Evolutionary conservation across 2,888 invertebrate genomes (phyloP), one percentile per base, ranked within the genome.

Genomic region (Agonopterix arenella): DNA sequence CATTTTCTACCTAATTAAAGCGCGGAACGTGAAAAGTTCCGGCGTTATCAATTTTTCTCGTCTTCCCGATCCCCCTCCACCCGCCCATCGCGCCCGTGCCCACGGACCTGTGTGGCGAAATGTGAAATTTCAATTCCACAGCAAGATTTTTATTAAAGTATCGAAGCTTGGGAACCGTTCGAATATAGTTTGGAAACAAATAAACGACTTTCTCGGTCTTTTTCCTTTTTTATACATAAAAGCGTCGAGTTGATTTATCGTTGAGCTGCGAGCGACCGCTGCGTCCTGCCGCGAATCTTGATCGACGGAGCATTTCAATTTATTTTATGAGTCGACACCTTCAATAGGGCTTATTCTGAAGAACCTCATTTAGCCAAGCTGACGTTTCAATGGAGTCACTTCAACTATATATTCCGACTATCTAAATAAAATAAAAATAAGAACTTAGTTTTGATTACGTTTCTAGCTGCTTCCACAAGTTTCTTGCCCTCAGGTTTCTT

Each of bases 101-200:
- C 28, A 5, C 28, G 5, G 28, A 28, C 28, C 68, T 60, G 67
- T 70, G 71, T 76, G 67, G 67, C 66, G 63, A 73, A 75, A 79
- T 76, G 73, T 74, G 70, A 83, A 80, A 79, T 81, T 83, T 82
- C 78, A 81, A 83, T 84, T 80, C 65, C 65, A 66, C 60, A 64
- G 69, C 62, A 74, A 76, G 68, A 77, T 77, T 81, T 79, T 82
- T 81, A 79, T 73, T 77, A 72, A 74, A 68, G 75, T 81, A 79
- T 73, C 76, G 71, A 74, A 68, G 75, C 72, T 73, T 61, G 68
- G 66, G 60, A 76, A 71, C 70, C 65, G 68, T 70, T 76, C 68
- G 75, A 79, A 76, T 80, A 76, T 85, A 84, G 84, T 86, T 84
- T 79, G 79, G 70, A 83, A 86, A 86, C 86, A 84, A 86, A 85